phyloP scores from a whole-genome alignment of 2,113 vertebrate genomes.

The Forbesichthys papilliferus region DNA sequence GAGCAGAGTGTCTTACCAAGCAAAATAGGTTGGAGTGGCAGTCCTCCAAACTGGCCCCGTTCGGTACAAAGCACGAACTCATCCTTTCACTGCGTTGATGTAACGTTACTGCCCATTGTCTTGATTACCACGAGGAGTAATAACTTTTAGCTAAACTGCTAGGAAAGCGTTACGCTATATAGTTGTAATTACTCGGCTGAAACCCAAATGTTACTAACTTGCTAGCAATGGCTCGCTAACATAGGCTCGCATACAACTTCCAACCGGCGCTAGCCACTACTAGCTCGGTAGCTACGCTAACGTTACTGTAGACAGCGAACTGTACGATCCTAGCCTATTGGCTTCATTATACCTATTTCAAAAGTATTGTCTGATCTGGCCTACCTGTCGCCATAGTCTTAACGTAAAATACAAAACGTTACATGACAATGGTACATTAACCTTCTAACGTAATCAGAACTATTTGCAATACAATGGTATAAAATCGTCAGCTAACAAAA shows the following conservation, averaged over 20 bases:
- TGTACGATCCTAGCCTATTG: conserved; percentile 52
- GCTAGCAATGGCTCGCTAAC: conserved; percentile 52
- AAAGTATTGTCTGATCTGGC: conserved; percentile 67
- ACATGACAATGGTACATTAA: conserved; percentile 18
- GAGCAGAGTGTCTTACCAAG: conserved; percentile 86
- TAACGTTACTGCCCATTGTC: conserved; percentile 91
- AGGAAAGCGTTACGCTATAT: conserved; percentile 42
- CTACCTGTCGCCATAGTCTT: conserved; percentile 48
- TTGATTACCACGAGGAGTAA: conserved; percentile 82
- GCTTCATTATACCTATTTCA: conserved; percentile 64
- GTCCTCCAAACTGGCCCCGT: conserved; percentile 99
- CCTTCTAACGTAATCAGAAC: conserved; percentile 40
- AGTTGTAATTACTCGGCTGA: conserved; percentile 57
- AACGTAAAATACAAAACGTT: conserved; percentile 30
- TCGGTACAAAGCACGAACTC: conserved; percentile 99
- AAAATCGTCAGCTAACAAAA: conserved; percentile 41
- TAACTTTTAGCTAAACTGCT: conserved; percentile 35
- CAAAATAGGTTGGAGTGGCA: conserved; percentile 99
- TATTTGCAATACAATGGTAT: conserved; percentile 33
- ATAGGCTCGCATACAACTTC: conserved; percentile 51
- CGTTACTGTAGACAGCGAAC: conserved; percentile 56
- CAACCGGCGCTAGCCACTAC: conserved; percentile 59
- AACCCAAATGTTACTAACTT: conserved; percentile 54
- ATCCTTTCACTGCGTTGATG: conserved; percentile 91
- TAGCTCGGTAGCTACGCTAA: conserved; percentile 69